Percentiles rank a stretch among this genome's conserved stretches.
These are phyloP conservation scores for Phyllopteryx taeniolatus DNA, from an alignment of 2,113 vertebrate species.

Conservation along the genomic window DNA sequence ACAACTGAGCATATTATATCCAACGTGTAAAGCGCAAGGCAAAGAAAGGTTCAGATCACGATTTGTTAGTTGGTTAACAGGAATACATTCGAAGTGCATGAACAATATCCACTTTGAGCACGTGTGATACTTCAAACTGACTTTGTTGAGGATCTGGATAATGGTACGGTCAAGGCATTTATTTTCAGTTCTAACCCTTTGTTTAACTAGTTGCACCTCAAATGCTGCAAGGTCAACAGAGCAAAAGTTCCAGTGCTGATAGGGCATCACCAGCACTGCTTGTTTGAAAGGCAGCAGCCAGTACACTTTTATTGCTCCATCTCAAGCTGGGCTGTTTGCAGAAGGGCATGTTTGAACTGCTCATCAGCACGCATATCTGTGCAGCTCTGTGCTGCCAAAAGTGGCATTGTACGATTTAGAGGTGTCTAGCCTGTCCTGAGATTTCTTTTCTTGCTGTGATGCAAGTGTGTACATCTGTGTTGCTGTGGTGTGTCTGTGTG, in stretches of 20 bases:
- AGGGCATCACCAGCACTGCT: not conserved
- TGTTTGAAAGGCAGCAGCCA: not conserved
- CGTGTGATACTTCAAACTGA: not conserved
- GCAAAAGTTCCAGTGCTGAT: not conserved
- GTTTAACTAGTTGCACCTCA: not conserved
- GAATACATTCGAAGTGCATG: not conserved
- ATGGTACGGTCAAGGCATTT: not conserved
- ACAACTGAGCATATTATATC: too few relatives aligned
- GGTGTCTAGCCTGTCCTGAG: not conserved
- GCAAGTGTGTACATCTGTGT: not conserved
- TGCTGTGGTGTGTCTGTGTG: not conserved
- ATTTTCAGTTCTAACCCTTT: not conserved
- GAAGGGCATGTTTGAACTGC: not conserved
- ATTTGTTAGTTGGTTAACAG: too few relatives aligned
- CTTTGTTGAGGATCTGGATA: not conserved
- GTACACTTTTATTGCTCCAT: not conserved
- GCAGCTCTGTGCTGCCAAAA: not conserved
- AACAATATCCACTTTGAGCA: not conserved
- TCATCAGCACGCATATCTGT: not conserved
- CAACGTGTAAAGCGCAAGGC: too few relatives aligned
- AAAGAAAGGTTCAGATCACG: too few relatives aligned
- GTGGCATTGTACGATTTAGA: not conserved
- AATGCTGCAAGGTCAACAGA: not conserved
- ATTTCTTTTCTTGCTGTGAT: constrained; percentile 1
- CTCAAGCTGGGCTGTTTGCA: not conserved